Evolutionary conservation across 2,888 invertebrate genomes (phyloP).

Genomic region (Orthosia incerta): DNA sequence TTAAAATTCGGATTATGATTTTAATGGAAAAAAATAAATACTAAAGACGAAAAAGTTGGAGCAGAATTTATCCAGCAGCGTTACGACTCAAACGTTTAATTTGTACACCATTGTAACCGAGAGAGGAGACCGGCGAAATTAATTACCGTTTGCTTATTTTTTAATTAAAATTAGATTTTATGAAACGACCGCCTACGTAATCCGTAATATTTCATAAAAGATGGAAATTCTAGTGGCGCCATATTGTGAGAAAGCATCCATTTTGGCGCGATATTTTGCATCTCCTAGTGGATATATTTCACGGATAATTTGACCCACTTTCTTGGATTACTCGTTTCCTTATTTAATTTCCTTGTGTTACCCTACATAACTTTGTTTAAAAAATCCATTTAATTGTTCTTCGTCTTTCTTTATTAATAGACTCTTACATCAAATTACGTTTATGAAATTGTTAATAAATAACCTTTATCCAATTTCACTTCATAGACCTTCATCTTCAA

Average conservation of each 20-base stretch:
- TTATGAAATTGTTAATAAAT: conserved; percentile 62
- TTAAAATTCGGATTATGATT: conserved; percentile 71
- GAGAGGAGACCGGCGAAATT: conserved; percentile 80
- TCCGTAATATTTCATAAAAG: conserved; percentile 89
- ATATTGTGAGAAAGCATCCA: conserved; percentile 89
- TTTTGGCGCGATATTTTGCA: conserved; percentile 87
- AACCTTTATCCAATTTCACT: conserved; percentile 56
- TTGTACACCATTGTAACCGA: conserved; percentile 83
- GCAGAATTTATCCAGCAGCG: conserved; percentile 73
- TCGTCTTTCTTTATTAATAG: conserved; percentile 5
- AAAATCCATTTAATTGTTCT: conserved; percentile 64
- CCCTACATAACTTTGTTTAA: conserved; percentile 67
- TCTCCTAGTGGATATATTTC: conserved; percentile 85
- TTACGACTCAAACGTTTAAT: conserved; percentile 80
- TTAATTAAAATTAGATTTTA: conserved; percentile 89
- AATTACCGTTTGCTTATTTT: conserved; percentile 88
- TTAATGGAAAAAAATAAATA: conserved; percentile 77
- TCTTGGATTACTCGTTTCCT: conserved; percentile 73
- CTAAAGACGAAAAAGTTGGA: conserved; percentile 71
- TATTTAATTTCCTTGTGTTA: conserved; percentile 69
- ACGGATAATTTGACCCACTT: conserved; percentile 83
- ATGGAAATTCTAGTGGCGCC: conserved; percentile 89
- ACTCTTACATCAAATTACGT: conserved; percentile 7
- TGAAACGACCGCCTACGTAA: conserved; percentile 83
- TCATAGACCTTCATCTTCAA: conserved; percentile 55